phyloP scores from a whole-genome alignment of 2,797 vertebrate species.

The Tadarida brasiliensis region DNA sequence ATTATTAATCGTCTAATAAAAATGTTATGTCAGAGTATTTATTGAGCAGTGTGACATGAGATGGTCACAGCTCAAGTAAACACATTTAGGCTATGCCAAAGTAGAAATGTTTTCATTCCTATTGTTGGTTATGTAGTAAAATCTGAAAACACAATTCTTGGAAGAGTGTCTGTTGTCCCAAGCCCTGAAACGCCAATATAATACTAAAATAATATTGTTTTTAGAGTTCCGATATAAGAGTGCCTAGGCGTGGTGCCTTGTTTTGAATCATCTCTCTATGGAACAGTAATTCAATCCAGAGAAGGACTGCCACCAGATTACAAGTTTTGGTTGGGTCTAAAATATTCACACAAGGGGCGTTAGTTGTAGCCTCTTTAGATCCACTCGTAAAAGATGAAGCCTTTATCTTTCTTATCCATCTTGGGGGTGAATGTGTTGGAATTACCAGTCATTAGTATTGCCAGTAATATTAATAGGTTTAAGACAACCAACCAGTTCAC shows the following conservation, averaged over 20 bases:
- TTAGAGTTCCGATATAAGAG: conserved; percentile 68
- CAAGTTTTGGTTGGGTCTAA: conserved; percentile 56
- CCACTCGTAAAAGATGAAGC: conserved; percentile 13
- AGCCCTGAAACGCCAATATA: conserved; percentile 41
- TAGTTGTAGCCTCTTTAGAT: not conserved
- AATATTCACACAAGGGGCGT: conserved; percentile 18
- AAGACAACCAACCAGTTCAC: not conserved
- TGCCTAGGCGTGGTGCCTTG: conserved; percentile 52
- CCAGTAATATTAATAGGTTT: not conserved
- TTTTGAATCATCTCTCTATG: conserved; percentile 76
- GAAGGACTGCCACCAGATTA: conserved; percentile 55
- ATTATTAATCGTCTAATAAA: conserved; percentile 78
- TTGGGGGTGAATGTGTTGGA: not conserved
- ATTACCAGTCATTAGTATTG: not conserved
- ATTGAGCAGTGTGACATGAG: conserved; percentile 59
- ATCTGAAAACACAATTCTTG: conserved; percentile 68
- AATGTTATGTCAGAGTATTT: conserved; percentile 72
- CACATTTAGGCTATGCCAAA: conserved; percentile 62
- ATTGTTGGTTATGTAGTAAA: conserved; percentile 66
- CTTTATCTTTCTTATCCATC: conserved; percentile 30
- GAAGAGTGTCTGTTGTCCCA: conserved; percentile 45
- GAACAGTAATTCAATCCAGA: conserved; percentile 69
- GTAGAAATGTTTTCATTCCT: conserved; percentile 67
- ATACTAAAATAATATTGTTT: conserved; percentile 64
- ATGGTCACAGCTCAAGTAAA: conserved; percentile 69